Evolutionary conservation across 30 jellyfish, hydroid and myxozoan genomes (phyloP).

Genomic region (Hydra vulgaris): DNA sequence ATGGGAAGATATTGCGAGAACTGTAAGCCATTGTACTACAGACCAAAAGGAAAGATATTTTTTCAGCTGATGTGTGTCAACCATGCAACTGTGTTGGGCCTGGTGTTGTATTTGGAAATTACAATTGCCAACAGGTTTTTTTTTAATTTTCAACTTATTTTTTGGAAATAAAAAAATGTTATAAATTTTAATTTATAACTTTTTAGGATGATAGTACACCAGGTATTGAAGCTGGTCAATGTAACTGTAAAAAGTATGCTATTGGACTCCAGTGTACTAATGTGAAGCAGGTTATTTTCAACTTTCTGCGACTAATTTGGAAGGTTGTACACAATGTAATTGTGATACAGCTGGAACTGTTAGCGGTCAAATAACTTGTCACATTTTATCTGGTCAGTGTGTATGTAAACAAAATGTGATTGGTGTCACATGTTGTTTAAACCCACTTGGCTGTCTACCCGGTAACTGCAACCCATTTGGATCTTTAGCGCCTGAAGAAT

Average conservation of each 20-base stretch:
- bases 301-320: conserved; percentile 69
- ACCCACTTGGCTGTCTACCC: conserved; percentile 72
- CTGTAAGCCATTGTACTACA: conserved; percentile 58
- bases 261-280: conserved; percentile 79
- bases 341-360: conserved; percentile 77
- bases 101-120: conserved; percentile 65
- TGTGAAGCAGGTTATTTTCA: conserved; percentile 75
- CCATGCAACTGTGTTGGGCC: conserved; percentile 87
- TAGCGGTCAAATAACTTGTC: conserved; percentile 50
- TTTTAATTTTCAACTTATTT: not conserved
- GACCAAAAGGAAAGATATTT: conserved; percentile 68
- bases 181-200: no score
- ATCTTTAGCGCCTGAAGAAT: conserved; percentile 38
- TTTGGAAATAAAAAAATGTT: no score
- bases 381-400: conserved; percentile 78
- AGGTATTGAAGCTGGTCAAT: conserved; percentile 89
- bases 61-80: conserved; percentile 75
- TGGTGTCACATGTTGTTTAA: conserved; percentile 60
- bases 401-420: conserved; percentile 63
- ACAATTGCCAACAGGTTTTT: conserved; percentile 79
- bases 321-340: conserved; percentile 72
- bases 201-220: conserved; percentile 62
- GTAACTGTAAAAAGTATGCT: conserved; percentile 62
- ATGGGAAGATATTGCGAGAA: conserved; percentile 82
- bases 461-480: conserved; percentile 95